phyloP scores from a whole-genome alignment of 1,140 invertebrate species.

The Orius insidiosus region DNA sequence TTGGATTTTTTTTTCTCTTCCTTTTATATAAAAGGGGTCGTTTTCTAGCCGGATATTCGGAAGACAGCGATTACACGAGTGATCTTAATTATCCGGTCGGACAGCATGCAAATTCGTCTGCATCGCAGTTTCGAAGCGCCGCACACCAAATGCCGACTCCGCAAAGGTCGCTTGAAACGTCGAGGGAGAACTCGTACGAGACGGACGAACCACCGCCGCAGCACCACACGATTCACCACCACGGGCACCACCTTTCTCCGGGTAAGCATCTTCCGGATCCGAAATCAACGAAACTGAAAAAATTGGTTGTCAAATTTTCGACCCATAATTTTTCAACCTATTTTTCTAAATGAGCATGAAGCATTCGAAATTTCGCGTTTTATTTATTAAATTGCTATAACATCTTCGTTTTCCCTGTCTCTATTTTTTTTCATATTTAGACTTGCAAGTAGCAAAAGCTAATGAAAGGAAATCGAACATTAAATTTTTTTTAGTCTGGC shows the following conservation, averaged over 20 bases:
- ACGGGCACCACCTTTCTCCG: constrained; percentile 19
- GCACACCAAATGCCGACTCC: constrained; percentile 62
- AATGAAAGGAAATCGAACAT: too few relatives aligned
- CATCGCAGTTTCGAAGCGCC: constrained; percentile 60
- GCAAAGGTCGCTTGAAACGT: constrained; percentile 59
- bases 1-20: not conserved
- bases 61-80: constrained; percentile 92
- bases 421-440: too few relatives aligned
- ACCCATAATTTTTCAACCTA: too few relatives aligned
- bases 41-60: constrained; percentile 75
- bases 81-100: constrained; percentile 89
- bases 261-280: constrained; percentile 8
- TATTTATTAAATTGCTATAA: too few relatives aligned
- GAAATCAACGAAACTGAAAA: too few relatives aligned
- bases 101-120: constrained; percentile 68
- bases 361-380: too few relatives aligned
- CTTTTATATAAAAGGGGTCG: too few relatives aligned
- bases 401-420: too few relatives aligned
- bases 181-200: constrained; percentile 69
- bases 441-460: too few relatives aligned
- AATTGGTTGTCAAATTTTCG: too few relatives aligned
- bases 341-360: too few relatives aligned
- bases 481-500: too few relatives aligned
- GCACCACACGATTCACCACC: constrained; percentile 21
- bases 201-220: constrained; percentile 37